Conservation (phyloP, 1,140 invertebrate species). For the Hylaeus anthracinus region DNA sequence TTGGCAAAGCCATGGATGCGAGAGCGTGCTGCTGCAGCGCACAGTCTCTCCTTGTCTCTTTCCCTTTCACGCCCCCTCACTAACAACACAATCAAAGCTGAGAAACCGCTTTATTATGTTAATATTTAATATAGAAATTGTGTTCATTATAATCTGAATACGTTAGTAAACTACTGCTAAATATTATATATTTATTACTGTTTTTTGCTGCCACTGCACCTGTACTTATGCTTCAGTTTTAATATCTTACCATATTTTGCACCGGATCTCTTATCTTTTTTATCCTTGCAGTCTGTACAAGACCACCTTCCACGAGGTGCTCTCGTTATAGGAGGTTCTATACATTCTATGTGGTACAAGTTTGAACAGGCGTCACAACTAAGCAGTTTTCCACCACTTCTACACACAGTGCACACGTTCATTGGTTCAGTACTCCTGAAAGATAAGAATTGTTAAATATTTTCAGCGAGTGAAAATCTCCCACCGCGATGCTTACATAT, state of each 20-base stretch:
- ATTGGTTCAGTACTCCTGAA: constrained; percentile 11
- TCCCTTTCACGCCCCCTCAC: constrained; percentile 79
- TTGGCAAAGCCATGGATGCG: constrained; percentile 83
- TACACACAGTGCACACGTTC: constrained; percentile 68
- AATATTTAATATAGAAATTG: constrained; percentile 39
- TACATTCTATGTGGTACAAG: constrained; percentile 83
- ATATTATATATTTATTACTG: neutral
- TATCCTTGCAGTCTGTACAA: constrained; percentile 82
- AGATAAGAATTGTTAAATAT: constrained; percentile 1
- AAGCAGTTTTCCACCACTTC: constrained; percentile 81
- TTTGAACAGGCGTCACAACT: constrained; percentile 83
- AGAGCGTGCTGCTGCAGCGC: constrained; percentile 81
- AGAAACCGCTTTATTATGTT: constrained; percentile 66
- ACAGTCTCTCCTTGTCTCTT: constrained; percentile 78
- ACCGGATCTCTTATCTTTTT: constrained; percentile 66
- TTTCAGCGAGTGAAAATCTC: neutral
- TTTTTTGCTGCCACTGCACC: neutral
- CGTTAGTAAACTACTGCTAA: neutral
- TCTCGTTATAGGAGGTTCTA: constrained; percentile 83
- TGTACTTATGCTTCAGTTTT: neutral
- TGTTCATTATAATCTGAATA: constrained; percentile 10
- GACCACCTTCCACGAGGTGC: constrained; percentile 84
- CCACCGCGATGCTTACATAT: constrained; percentile 61
- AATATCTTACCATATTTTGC: constrained; percentile 69
- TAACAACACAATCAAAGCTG: constrained; percentile 79